Percentiles rank a stretch among this genome's conserved stretches.
These are phyloP conservation scores for Drosophila prolongata DNA, from an alignment of 2,888 invertebrate genomes.

Conservation along the genomic window DNA sequence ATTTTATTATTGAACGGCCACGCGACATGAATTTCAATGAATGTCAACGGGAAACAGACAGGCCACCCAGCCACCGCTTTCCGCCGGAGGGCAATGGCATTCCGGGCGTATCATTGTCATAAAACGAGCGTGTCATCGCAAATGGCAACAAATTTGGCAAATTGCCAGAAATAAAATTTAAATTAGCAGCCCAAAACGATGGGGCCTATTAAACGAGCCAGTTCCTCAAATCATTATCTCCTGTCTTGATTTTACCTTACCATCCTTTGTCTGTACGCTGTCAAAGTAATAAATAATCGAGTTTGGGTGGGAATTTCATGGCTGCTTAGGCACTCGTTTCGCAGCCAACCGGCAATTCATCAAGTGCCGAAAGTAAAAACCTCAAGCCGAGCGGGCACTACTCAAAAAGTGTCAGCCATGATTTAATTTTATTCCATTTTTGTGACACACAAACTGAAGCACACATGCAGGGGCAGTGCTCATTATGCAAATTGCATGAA, in stretches of 20 bases:
- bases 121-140: slow-evolving; percentile 78
- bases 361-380: slow-evolving; percentile 42
- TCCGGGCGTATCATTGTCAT: slow-evolving; percentile 67
- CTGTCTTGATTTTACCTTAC: slow-evolving; percentile 30
- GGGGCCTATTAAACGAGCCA: slow-evolving; percentile 40
- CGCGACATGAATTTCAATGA: slow-evolving; percentile 79
- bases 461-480: slow-evolving; percentile 44
- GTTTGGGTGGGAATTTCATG: slow-evolving; percentile 36
- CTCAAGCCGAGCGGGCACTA: slow-evolving; percentile 44
- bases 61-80: slow-evolving; percentile 5
- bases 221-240: slow-evolving; percentile 45
- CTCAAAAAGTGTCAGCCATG: slow-evolving; percentile 73
- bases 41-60: slow-evolving; percentile 58
- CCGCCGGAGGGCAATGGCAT: slow-evolving; percentile 33
- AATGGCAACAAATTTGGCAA: slow-evolving; percentile 81
- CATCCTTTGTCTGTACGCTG: slow-evolving; percentile 25
- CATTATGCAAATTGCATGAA: slow-evolving; percentile 78
- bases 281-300: slow-evolving; percentile 41
- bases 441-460: slow-evolving; percentile 39
- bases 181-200: slow-evolving; percentile 63
- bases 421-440: slow-evolving; percentile 67
- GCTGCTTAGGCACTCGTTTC: slow-evolving; percentile 42
- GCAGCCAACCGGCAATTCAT: slow-evolving; percentile 52
- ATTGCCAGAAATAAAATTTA: slow-evolving; percentile 80
- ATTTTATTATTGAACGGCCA: slow-evolving; percentile 78